Base-by-base conservation (phyloP, 1,140 invertebrate genomes). In the Brachionus koreanus region DNA sequence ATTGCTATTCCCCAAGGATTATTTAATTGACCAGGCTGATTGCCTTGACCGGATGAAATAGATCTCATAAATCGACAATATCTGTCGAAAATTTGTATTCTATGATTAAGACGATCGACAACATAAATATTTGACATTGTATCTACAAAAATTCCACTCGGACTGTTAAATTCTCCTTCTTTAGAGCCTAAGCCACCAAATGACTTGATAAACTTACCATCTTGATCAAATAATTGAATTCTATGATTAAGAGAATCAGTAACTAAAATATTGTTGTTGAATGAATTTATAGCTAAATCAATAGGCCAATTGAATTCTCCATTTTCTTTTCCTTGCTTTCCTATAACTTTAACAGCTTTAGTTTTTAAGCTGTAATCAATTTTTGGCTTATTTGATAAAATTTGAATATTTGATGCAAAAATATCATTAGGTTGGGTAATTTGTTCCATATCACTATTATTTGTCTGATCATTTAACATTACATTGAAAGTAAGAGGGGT, bases 1-100 rank as follows among this genome's bases (percentile, higher is more conserved):
- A 98, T 95, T n/a, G 96, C 95, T 84, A 98, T 96, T 89, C 98
- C 98, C 87, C 98, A 95, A 10, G 97, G 97, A 89, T 97, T 95
- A 86, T 98, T 95, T 83, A 98, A 90, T 87, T 97, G 95, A 6
- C 87, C 87, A 33, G 85, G 83, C 42, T 85, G 83, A 12, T 84
- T 84, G 4, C 87, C 87, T 16, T 61, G 49, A 16, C 49, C 46
- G 4, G 49, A 43, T 12, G 46, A 49, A 42, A 79, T 79, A 9
- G 61, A 61, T 83, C 83, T 2, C 77, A 84, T 3, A 86, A 86
- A 82, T 86, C 87, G 46, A 79, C 84, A 79, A 61, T 79, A 61
- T 12, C 76, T 33, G 16, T 79, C 76, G 25, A 79, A 79, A 25
- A 79, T 57, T 43, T 79, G 76, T 33, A 79, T 61, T 19, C 87